Conservation (phyloP, 1,140 invertebrate species). For the Sycobia sp. region DNA sequence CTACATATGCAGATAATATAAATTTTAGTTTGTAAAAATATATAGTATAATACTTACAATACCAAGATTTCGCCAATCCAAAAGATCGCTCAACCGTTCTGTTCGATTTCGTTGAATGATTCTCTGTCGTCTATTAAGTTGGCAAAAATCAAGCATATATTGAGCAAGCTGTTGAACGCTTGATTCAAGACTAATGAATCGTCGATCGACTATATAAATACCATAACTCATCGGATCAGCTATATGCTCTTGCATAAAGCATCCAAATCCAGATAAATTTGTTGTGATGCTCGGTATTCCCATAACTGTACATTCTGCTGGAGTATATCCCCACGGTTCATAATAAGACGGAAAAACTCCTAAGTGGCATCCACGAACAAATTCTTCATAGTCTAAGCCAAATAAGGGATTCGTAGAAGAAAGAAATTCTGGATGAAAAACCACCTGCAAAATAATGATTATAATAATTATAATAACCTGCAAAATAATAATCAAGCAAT, state of each 20-base stretch:
- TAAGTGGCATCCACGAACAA: conserved; percentile 97
- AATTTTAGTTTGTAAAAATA: too few relatives aligned
- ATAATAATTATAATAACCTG: background rate
- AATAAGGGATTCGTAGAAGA: conserved; percentile 98
- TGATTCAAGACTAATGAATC: conserved; percentile 86
- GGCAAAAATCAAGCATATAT: conserved; percentile 94
- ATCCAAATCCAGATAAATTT: conserved; percentile 97
- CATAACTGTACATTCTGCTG: conserved; percentile 99
- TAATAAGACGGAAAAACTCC: conserved; percentile 99
- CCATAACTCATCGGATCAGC: conserved; percentile 98
- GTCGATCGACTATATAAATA: conserved; percentile 96
- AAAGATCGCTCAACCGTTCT: conserved; percentile 93
- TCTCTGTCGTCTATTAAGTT: conserved; percentile 88
- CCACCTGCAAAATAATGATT: conserved; percentile 68
- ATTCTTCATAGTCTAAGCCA: conserved; percentile 98
- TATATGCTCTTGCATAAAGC: conserved; percentile 98
- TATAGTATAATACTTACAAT: conserved; percentile 85
- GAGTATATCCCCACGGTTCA: conserved; percentile 99
- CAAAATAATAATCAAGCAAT: too few relatives aligned
- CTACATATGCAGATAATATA: too few relatives aligned
- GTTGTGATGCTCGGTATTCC: conserved; percentile 97
- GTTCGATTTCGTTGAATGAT: conserved; percentile 98
- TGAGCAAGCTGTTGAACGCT: conserved; percentile 92
- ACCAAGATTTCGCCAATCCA: conserved; percentile 98
- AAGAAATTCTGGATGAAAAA: conserved; percentile 99